Base-by-base conservation (phyloP, 2,888 invertebrate genomes). In the Mylabris sibirica region DNA sequence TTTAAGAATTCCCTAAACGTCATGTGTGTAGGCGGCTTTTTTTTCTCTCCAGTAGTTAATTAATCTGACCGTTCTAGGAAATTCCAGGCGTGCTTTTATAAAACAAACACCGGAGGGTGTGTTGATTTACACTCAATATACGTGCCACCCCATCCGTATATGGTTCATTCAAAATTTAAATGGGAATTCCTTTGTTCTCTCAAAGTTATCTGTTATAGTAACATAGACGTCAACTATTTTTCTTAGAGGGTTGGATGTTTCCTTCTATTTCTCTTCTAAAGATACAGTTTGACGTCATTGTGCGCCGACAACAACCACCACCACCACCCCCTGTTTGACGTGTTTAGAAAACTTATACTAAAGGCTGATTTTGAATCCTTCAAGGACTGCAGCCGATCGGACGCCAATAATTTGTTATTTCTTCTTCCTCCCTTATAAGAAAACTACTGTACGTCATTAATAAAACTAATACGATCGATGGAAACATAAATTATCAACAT, bases 61-160 rank as follows among this genome's bases (percentile, higher is more conserved):
- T 68, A 65, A 65, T 61, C 34, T 64, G 20, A 41, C 59, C n/a
- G 63, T 69, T 69, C 69, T 66, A 26, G 64, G 69, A 69, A 69
- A 69, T 69, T 26, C 53, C 69, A 64, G 66, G 65, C 60, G 63
- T 59, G 60, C 53, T 38, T 59, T 64, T 65, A 68, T 62, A 0
- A 0, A 44, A 44, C 49, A 49, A 49, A 49, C 11, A 49, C 20
- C 2, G 17, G 11, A 22, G 53, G 53, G 53, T 24, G 53, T 53
- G 53, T 53, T 22, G 12, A 20, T 9, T 3, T 11, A 11, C 4
- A 20, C n/a, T n/a, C 49, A 20, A 20, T 44, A 5, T 44, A 11
- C 6, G 30, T 30, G 30, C 9, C 5, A 8, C 12, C 4, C n/a
- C 49, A 11, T 30, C 30, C 20, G 8, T 49, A 49, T 49, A 20